A percentile compares a stretch with the other conserved stretches of the same genome.
phyloP scores from a whole-genome alignment of 2,113 vertebrate genomes.

The Malurus melanocephalus region DNA sequence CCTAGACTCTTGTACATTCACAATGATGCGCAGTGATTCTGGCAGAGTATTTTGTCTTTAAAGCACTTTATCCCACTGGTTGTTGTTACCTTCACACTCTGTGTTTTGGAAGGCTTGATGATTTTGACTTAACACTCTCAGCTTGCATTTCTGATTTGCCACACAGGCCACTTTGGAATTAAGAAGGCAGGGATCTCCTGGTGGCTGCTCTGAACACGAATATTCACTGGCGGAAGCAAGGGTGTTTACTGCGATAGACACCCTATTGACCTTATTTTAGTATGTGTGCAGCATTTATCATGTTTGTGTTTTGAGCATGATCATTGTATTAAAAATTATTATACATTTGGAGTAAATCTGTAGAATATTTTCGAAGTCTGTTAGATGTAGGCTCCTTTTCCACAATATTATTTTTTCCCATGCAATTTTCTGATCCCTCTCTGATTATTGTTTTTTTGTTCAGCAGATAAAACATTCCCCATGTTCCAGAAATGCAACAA shows the following conservation, averaged over 20 bases:
- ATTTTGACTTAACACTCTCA: not conserved
- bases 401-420: fast-evolving
- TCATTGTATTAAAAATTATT: not conserved
- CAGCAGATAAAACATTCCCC: not conserved
- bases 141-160: not conserved
- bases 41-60: not conserved
- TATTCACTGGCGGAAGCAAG: not conserved
- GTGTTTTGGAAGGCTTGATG: not conserved
- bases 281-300: not conserved
- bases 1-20: not conserved
- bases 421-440: not conserved
- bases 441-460: not conserved
- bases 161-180: not conserved
- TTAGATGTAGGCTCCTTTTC: not conserved
- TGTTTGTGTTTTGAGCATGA: not conserved
- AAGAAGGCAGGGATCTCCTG: not conserved
- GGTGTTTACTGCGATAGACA: not conserved
- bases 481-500: not conserved
- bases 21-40: not conserved
- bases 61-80: not conserved
- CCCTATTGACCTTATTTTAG: not conserved
- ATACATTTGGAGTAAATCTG: not conserved
- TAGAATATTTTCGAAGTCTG: not conserved
- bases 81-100: not conserved
- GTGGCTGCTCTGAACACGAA: not conserved